phyloP scores from a whole-genome alignment of 2,888 invertebrate genomes.

The Drosophila bunnanda region DNA sequence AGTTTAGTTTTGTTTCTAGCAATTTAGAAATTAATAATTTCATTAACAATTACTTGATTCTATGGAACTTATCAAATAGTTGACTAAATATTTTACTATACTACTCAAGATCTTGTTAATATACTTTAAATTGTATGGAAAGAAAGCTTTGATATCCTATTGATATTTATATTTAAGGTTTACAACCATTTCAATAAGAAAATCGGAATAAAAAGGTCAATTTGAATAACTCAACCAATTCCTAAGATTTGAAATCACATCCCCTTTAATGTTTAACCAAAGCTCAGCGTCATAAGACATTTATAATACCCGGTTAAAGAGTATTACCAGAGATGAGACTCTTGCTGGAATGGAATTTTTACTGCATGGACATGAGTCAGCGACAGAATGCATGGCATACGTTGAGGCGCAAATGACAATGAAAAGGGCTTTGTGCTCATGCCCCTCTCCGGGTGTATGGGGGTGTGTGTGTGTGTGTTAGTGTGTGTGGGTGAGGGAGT shows the following conservation, averaged over 20 bases:
- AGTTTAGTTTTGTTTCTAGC: background rate
- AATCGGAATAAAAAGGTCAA: background rate
- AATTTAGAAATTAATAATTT: too few relatives aligned
- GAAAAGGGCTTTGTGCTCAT: constrained; percentile 50
- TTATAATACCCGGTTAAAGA: constrained; percentile 39
- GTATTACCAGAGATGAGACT: constrained; percentile 34
- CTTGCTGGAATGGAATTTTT: constrained; percentile 75
- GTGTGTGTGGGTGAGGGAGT: constrained; percentile 8
- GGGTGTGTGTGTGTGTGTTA: constrained; percentile 36
- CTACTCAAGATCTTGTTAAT: background rate
- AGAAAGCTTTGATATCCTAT: background rate
- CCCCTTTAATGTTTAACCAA: background rate
- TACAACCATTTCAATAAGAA: background rate
- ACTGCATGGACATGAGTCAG: constrained; percentile 76
- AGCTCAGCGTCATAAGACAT: constrained; percentile 6
- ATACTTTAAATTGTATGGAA: background rate
- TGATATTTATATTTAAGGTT: background rate
- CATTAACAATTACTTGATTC: background rate
- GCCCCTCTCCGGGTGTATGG: constrained; percentile 6
- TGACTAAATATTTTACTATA: background rate
- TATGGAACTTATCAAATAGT: background rate
- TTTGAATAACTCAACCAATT: background rate
- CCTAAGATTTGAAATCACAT: background rate
- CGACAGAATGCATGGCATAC: constrained; percentile 59
- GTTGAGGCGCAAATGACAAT: constrained; percentile 67